Conservation (phyloP, 2,888 invertebrate species). For the Tipula helvola region DNA sequence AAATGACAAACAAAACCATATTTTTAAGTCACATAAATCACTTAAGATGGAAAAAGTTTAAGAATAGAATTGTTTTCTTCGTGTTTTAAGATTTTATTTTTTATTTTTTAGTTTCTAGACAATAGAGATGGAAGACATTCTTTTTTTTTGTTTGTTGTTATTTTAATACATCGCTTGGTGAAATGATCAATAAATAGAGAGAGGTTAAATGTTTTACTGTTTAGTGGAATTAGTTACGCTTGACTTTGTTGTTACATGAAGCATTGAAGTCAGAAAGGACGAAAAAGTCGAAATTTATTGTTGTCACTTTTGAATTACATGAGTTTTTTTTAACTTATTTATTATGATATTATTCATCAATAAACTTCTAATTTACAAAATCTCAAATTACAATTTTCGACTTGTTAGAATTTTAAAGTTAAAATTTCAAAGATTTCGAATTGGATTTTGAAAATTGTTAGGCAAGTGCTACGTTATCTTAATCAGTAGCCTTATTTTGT, state of each 20-base stretch:
- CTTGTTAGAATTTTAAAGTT: no score
- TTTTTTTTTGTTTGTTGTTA: neutral
- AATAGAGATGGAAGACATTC: neutral
- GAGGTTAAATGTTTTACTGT: neutral
- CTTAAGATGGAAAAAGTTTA: neutral
- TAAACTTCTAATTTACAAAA: no score
- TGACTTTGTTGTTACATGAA: neutral
- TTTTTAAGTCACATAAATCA: constrained; percentile 4
- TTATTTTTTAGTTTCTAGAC: neutral
- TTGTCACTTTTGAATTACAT: no score
- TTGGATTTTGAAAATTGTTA: no score
- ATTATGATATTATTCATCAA: no score
- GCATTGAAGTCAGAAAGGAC: no score
- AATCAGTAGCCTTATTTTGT: no score
- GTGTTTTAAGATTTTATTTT: neutral
- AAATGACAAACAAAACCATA: neutral
- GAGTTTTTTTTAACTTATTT: no score
- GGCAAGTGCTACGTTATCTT: no score
- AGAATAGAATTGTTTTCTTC: neutral
- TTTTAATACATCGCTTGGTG: neutral
- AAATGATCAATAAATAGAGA: neutral
- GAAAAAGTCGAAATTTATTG: no score
- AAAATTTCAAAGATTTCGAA: no score
- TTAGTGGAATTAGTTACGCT: neutral
- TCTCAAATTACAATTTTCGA: no score